Percentiles rank a stretch among this genome's conserved stretches.
phyloP scores from a whole-genome alignment of 2,888 invertebrate genomes.

The Meliscaeva auricollis region DNA sequence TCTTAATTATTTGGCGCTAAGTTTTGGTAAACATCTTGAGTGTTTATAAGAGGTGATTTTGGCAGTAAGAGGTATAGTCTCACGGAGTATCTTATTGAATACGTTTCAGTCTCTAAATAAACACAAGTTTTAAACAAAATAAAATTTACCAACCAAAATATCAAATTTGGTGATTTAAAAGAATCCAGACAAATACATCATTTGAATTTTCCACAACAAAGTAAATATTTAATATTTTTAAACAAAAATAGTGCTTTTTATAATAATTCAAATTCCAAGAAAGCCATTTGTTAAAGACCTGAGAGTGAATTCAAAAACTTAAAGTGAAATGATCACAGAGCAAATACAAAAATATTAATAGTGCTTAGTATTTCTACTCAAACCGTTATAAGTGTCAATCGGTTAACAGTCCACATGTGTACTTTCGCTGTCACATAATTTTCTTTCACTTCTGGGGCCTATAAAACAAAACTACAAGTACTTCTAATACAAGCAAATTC shows the following conservation, averaged over 20 bases:
- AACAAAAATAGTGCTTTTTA: background rate
- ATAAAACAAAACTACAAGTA: too few species aligned
- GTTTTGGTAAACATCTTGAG: constrained; percentile 25
- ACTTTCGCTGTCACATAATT: too few species aligned
- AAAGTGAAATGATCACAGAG: too few species aligned
- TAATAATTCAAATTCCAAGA: too few species aligned
- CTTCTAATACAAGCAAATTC: too few species aligned
- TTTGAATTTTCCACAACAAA: background rate
- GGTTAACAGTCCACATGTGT: too few species aligned
- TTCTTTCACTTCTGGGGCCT: too few species aligned
- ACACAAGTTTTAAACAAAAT: background rate
- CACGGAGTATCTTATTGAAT: constrained; percentile 48
- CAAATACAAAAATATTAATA: too few species aligned
- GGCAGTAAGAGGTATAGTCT: constrained; percentile 45
- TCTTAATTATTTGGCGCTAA: constrained; percentile 31
- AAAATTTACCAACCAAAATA: background rate
- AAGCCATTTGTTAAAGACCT: background rate
- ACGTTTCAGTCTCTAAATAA: constrained; percentile 52
- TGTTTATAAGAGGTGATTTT: constrained; percentile 64
- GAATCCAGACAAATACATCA: background rate
- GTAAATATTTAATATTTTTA: background rate
- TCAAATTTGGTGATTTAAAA: background rate
- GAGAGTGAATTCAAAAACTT: background rate
- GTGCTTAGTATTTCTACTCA: too few species aligned
- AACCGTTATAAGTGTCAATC: too few species aligned